Conservation (phyloP, 2,888 invertebrate species). For the Opisthograptis luteolata region DNA sequence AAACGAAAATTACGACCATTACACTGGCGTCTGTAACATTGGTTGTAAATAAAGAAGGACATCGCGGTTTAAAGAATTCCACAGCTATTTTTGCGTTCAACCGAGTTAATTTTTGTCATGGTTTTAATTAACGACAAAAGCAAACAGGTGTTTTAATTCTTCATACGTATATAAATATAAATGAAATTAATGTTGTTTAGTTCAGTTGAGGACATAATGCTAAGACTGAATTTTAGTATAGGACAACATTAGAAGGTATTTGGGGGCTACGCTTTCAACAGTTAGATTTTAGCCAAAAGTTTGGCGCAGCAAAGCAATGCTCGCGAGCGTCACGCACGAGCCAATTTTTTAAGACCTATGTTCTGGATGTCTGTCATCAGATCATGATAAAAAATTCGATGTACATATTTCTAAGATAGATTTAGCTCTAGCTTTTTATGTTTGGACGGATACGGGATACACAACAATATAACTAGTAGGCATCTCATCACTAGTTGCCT, state of each 20-base stretch:
- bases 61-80: conserved; percentile 54
- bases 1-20: conserved; percentile 60
- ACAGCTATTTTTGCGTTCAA: conserved; percentile 34
- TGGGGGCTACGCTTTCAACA: conserved; percentile 46
- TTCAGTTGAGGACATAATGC: too few relatives aligned
- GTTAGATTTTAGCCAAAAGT: conserved; percentile 29
- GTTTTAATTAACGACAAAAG: background rate
- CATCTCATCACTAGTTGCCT: too few relatives aligned
- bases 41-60: conserved; percentile 62
- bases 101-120: conserved; percentile 6
- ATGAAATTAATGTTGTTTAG: background rate
- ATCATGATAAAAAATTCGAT: conserved; percentile 3
- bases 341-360: conserved; percentile 16
- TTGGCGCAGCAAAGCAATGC: conserved; percentile 9
- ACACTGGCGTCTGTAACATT: conserved; percentile 58
- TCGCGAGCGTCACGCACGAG: conserved; percentile 1
- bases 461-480: too few relatives aligned
- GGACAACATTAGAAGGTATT: conserved; percentile 36
- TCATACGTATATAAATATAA: background rate
- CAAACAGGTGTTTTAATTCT: background rate
- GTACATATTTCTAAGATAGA: background rate
- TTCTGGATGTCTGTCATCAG: conserved; percentile 8
- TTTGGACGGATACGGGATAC: too few relatives aligned
- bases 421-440: background rate
- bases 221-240: background rate